Evolutionary conservation across 2,797 vertebrate species (phyloP).

Genomic region (Carduelis carduelis): DNA sequence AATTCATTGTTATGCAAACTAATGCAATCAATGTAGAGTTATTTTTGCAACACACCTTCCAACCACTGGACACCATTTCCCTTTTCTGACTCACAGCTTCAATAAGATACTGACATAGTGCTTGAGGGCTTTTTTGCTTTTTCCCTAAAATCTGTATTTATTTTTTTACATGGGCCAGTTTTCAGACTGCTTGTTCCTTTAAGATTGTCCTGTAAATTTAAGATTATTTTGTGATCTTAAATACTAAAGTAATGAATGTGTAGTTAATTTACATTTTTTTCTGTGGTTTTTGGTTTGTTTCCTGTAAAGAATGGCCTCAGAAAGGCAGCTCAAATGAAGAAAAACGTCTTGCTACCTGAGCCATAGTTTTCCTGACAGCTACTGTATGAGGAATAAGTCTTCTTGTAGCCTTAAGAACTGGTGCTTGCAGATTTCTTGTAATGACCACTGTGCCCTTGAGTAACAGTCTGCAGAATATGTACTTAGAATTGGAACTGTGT

Average conservation of each 20-base stretch:
- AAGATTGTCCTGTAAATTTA: background rate
- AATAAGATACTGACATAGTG: background rate
- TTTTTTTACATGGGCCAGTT: slow-evolving; percentile 57
- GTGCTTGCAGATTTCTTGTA: background rate
- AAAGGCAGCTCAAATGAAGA: slow-evolving; percentile 38
- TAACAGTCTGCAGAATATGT: background rate
- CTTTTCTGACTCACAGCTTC: background rate
- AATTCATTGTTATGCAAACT: background rate
- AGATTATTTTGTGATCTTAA: slow-evolving; percentile 20
- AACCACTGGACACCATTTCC: background rate
- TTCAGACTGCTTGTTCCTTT: background rate
- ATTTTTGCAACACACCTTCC: slow-evolving; percentile 23
- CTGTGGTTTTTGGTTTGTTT: background rate
- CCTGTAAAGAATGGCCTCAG: background rate
- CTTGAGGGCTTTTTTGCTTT: slow-evolving; percentile 48
- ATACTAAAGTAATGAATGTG: background rate
- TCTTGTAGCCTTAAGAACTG: background rate
- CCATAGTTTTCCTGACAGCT: slow-evolving; percentile 40
- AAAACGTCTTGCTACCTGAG: slow-evolving; percentile 58
- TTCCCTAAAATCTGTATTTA: slow-evolving; percentile 36
- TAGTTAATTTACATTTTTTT: background rate
- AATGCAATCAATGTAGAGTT: background rate
- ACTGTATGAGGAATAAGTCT: slow-evolving; percentile 3
- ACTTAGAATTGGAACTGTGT: background rate
- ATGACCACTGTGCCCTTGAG: background rate